Evolutionary conservation across 2,797 vertebrate species (phyloP).

Genomic region (Miichthys miiuy): DNA sequence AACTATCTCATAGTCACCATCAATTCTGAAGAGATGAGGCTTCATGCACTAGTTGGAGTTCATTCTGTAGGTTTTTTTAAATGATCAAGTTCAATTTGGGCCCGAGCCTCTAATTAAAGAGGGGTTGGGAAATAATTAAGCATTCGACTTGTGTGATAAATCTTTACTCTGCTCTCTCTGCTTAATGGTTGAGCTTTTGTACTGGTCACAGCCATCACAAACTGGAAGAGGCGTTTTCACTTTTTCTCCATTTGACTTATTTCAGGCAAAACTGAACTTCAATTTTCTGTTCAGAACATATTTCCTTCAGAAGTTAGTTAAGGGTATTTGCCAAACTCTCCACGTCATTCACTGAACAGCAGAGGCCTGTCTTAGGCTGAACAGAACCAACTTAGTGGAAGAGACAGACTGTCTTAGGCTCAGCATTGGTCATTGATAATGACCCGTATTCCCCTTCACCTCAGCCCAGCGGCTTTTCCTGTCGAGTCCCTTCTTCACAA

Average conservation of each 20-base stretch:
- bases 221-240: slow-evolving; percentile 43
- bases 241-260: slow-evolving; percentile 14
- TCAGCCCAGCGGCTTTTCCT: slow-evolving; percentile 74
- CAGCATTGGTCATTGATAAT: slow-evolving; percentile 57
- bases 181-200: slow-evolving; percentile 40
- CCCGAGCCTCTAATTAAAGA: slow-evolving; percentile 46
- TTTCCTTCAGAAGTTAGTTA: slow-evolving; percentile 47
- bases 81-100: slow-evolving; percentile 17
- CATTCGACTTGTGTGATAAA: background rate
- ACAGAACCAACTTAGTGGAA: slow-evolving; percentile 56
- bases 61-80: rapidly evolving
- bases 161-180: slow-evolving; percentile 23
- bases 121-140: background rate
- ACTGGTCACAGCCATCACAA: slow-evolving; percentile 60
- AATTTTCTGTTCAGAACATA: slow-evolving; percentile 56
- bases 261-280: slow-evolving; percentile 57
- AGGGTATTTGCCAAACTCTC: slow-evolving; percentile 56
- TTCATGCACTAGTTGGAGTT: background rate
- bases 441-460: slow-evolving; percentile 65
- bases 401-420: slow-evolving; percentile 51
- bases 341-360: slow-evolving; percentile 58
- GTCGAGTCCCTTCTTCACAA: slow-evolving; percentile 61
- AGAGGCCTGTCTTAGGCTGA: slow-evolving; percentile 53
- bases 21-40: slow-evolving; percentile 33
- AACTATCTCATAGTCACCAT: background rate